These are phyloP conservation scores for Toxostoma redivivum DNA, from an alignment of 2,113 vertebrate genomes.

Conservation along the genomic window DNA sequence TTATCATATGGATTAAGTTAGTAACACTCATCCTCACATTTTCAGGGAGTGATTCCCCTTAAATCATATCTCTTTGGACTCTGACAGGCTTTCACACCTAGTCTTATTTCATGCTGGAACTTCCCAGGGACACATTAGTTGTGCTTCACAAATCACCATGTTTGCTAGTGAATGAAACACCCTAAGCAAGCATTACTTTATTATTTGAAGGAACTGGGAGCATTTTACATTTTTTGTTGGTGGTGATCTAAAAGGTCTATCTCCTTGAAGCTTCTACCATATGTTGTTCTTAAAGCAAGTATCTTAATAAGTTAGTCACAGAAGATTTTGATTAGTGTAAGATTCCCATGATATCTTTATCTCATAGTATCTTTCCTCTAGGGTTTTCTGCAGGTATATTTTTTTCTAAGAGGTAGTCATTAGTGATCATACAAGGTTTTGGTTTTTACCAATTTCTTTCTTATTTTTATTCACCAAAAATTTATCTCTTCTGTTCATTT, in stretches of 20 bases:
- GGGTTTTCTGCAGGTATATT: neutral
- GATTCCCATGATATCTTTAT: slow-evolving; percentile 72
- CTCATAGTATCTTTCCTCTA: neutral
- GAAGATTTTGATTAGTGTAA: slow-evolving; percentile 60
- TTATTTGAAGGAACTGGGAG: slow-evolving; percentile 43
- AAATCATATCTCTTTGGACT: slow-evolving; percentile 74
- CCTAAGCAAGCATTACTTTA: slow-evolving; percentile 67
- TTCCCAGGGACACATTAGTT: slow-evolving; percentile 80
- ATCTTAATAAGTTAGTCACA: slow-evolving; percentile 66
- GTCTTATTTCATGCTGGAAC: slow-evolving; percentile 77
- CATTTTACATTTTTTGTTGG: slow-evolving; percentile 55
- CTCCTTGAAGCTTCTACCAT: slow-evolving; percentile 47
- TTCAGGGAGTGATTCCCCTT: slow-evolving; percentile 67
- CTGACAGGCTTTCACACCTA: slow-evolving; percentile 79
- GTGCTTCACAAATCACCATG: slow-evolving; percentile 83
- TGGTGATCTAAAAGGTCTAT: slow-evolving; percentile 16
- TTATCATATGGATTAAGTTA: slow-evolving; percentile 86
- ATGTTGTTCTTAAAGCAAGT: slow-evolving; percentile 53
- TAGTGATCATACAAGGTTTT: neutral
- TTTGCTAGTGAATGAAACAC: slow-evolving; percentile 68
- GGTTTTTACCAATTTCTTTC: neutral
- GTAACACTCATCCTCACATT: slow-evolving; percentile 77
- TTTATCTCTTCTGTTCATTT: neutral
- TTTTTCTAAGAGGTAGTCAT: neutral
- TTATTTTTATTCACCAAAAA: neutral